Conservation (phyloP, 1,140 invertebrate genomes). For the Zaprionus nigranus region DNA sequence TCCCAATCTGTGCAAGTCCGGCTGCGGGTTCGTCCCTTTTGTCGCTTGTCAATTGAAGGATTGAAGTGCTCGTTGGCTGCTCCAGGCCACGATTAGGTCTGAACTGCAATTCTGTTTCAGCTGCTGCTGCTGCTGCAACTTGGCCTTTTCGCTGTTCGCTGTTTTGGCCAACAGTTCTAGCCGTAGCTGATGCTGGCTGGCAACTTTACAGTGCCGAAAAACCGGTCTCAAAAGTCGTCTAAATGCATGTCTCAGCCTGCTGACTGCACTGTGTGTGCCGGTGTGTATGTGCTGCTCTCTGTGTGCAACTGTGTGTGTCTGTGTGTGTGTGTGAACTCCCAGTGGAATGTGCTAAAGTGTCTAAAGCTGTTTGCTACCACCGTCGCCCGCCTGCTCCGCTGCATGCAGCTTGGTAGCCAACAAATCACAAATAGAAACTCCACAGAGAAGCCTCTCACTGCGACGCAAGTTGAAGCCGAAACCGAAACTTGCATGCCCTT, state of each 20-base stretch:
- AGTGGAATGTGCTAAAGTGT: constrained; percentile 73
- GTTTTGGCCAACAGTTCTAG: constrained; percentile 63
- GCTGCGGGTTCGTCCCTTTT: neutral
- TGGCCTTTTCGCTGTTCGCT: constrained; percentile 29
- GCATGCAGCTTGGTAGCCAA: constrained; percentile 22
- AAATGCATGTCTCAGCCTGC: constrained; percentile 55
- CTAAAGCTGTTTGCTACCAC: constrained; percentile 66
- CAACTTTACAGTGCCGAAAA: constrained; percentile 58
- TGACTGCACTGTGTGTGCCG: constrained; percentile 24
- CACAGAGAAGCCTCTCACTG: neutral
- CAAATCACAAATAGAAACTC: constrained; percentile 40
- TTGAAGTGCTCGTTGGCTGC: constrained; percentile 5
- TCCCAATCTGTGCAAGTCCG: neutral
- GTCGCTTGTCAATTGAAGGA: neutral
- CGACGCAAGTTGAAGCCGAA: neutral
- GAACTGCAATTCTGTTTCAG: constrained; percentile 8
- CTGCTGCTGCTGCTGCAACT: constrained; percentile 37
- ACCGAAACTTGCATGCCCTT: neutral
- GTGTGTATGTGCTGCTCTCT: constrained; percentile 27
- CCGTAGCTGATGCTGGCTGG: constrained; percentile 12
- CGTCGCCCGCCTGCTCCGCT: constrained; percentile 26
- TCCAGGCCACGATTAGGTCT: neutral
- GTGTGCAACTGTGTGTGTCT: constrained; percentile 30
- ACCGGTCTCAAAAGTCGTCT: constrained; percentile 71
- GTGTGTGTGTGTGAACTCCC: constrained; percentile 53